Percentiles rank a stretch among this genome's conserved stretches.
Evolutionary conservation across 2,113 vertebrate genomes (phyloP).

Genomic region (Myotis brandtii): DNA sequence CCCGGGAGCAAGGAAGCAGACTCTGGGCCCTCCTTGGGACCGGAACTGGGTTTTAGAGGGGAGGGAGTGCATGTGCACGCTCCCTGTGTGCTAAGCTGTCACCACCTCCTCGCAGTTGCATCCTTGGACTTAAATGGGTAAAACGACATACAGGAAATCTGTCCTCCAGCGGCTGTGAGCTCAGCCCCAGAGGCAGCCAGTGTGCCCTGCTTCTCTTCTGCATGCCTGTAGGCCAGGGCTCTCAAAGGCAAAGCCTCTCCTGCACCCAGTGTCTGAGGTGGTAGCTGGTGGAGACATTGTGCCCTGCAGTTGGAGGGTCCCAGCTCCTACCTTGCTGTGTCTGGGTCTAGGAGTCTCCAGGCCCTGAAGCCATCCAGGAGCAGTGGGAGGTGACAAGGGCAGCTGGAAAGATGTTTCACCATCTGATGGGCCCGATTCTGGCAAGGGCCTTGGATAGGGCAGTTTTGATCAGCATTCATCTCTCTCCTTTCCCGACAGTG

Average conservation of each 20-base stretch:
- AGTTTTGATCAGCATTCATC: background rate
- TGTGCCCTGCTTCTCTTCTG: background rate
- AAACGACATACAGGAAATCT: conserved; percentile 72
- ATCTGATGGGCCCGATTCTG: background rate
- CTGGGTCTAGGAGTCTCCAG: background rate
- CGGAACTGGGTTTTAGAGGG: conserved; percentile 36
- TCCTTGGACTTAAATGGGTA: conserved; percentile 78
- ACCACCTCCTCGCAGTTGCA: background rate
- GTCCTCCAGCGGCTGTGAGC: conserved; percentile 19
- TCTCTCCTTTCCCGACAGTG: background rate
- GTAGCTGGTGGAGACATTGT: background rate
- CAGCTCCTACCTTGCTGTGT: background rate
- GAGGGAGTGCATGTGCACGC: background rate
- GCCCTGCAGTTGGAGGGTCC: background rate
- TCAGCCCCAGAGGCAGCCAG: background rate
- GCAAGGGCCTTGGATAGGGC: background rate
- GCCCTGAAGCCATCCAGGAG: background rate
- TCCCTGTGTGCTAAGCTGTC: background rate
- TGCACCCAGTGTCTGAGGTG: background rate
- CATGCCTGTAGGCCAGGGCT: background rate
- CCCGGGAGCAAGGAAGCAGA: background rate
- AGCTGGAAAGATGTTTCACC: background rate
- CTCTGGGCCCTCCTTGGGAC: background rate
- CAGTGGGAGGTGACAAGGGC: background rate
- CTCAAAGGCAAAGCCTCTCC: background rate